phyloP scores from a whole-genome alignment of 92 coral and sea anemone genomes.

The Phenganax subtilis region DNA sequence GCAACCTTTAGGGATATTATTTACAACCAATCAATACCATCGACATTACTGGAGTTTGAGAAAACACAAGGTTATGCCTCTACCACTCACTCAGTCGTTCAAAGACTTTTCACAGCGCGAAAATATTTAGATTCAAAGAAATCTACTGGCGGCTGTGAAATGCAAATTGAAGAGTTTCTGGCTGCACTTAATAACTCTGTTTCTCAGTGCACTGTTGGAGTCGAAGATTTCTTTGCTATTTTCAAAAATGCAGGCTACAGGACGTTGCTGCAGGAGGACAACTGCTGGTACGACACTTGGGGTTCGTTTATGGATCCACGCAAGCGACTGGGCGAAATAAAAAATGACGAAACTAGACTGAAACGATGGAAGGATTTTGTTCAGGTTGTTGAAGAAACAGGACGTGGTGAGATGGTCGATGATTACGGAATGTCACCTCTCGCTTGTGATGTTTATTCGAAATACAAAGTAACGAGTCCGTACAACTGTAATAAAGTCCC shows the following conservation, averaged over 20 bases:
- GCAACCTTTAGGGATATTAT: conserved; percentile 7
- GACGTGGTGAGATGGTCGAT: conserved; percentile 39
- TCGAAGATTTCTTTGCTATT: background rate
- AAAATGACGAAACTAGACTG: background rate
- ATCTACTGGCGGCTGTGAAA: too few species aligned
- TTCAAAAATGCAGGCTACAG: conserved; percentile 19
- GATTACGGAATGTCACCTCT: conserved; percentile 62
- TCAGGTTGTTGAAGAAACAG: conserved; percentile 38
- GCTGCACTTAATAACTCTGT: too few species aligned
- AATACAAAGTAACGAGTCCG: conserved; percentile 60
- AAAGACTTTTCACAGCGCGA: conserved; percentile 10
- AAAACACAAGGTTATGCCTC: conserved; percentile 11
- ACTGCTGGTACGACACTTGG: conserved; percentile 24
- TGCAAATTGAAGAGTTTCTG: too few species aligned
- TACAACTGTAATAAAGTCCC: conserved; percentile 34
- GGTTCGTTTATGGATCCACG: conserved; percentile 44
- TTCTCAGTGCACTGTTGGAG: background rate
- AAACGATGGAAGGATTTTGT: conserved; percentile 13
- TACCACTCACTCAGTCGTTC: background rate
- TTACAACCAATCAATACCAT: conserved; percentile 24
- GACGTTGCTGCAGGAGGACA: conserved; percentile 16
- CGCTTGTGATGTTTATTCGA: conserved; percentile 59
- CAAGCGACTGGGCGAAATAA: conserved; percentile 18
- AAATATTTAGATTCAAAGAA: background rate
- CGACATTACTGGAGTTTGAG: conserved; percentile 14